Conservation (phyloP, 2,888 invertebrate species). For the Ormyrus rosae region DNA sequence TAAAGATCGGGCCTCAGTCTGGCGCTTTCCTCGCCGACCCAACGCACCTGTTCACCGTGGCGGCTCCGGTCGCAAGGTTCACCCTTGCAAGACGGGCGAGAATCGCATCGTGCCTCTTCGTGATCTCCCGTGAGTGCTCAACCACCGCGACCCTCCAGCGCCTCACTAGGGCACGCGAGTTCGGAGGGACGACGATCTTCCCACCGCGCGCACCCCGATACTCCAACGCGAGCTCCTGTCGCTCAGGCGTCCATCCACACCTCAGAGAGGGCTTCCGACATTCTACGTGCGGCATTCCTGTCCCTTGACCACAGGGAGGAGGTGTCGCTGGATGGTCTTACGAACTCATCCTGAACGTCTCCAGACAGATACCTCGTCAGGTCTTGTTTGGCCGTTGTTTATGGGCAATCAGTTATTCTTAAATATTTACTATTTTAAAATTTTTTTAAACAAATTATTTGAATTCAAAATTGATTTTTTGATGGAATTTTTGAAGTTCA, state of each 20-base stretch:
- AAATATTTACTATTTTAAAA: too few relatives aligned
- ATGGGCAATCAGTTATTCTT: too few relatives aligned
- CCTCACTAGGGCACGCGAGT: background rate
- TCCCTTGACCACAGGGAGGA: constrained; percentile 44
- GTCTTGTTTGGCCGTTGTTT: constrained; percentile 41
- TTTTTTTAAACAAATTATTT: too few relatives aligned
- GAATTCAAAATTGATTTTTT: too few relatives aligned
- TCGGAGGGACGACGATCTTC: too few relatives aligned
- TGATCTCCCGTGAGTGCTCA: background rate
- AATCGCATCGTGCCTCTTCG: constrained; percentile 59
- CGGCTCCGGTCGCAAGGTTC: constrained; percentile 26
- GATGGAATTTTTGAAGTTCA: too few relatives aligned
- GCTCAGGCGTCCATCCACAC: constrained; percentile 54
- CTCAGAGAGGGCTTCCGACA: constrained; percentile 22
- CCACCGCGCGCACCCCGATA: background rate
- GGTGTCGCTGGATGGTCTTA: constrained; percentile 45
- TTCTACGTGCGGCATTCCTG: constrained; percentile 23
- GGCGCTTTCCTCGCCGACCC: too few relatives aligned
- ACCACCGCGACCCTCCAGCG: background rate
- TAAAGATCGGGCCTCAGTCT: too few relatives aligned
- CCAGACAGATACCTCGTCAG: constrained; percentile 52
- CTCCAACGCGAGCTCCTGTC: background rate
- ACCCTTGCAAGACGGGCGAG: constrained; percentile 60
- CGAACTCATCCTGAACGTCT: background rate
- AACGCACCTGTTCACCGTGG: constrained; percentile 49